phyloP scores from a whole-genome alignment of 2,797 vertebrate species.

The Threskiornis aethiopicus region DNA sequence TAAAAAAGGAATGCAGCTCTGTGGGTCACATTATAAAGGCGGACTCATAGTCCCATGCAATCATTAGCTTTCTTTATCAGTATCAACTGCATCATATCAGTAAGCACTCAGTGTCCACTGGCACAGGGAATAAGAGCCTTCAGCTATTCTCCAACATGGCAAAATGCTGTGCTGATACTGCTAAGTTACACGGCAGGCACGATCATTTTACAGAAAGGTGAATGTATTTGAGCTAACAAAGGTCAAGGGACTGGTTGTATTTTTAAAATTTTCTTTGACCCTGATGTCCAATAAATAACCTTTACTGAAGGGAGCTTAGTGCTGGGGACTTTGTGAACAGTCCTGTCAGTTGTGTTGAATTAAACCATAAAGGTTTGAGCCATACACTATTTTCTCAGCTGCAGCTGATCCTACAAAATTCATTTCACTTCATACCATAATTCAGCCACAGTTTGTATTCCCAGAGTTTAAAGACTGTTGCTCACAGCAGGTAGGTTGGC shows the following conservation, averaged over 20 bases:
- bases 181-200: neutral
- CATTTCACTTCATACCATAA: neutral
- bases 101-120: neutral
- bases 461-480: neutral
- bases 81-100: neutral
- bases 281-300: neutral
- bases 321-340: neutral
- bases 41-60: neutral
- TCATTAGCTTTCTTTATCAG: neutral
- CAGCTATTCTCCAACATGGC: neutral
- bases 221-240: neutral
- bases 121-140: neutral
- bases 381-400: neutral
- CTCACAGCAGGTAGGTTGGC: neutral
- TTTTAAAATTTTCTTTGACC: neutral
- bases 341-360: neutral
- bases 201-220: neutral
- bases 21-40: neutral
- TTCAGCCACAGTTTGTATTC: neutral
- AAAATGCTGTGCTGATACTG: neutral
- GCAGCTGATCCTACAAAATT: neutral
- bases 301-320: neutral
- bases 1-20: neutral
- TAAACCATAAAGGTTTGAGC: neutral
- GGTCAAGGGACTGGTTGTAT: neutral